Conservation (phyloP, 2,888 invertebrate genomes). For the Sphaeridia pumilis region DNA sequence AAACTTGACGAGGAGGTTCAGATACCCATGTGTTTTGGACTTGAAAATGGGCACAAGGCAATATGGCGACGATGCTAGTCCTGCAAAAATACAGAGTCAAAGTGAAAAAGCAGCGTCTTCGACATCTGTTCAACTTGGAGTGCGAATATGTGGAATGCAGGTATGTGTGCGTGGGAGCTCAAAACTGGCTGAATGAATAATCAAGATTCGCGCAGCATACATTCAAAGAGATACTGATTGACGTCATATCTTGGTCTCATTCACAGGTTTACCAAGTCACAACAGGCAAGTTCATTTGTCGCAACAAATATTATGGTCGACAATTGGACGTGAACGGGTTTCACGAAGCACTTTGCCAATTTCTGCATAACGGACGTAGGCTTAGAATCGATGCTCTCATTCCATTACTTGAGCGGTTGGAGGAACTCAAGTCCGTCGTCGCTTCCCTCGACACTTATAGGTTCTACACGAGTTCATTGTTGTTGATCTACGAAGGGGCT, state of each 20-base stretch:
- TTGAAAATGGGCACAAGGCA: conserved; percentile 49
- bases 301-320: conserved; percentile 47
- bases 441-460: conserved; percentile 43
- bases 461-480: conserved; percentile 47
- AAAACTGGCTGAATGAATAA: too few species aligned
- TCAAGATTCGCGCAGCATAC: too few species aligned
- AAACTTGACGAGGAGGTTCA: conserved; percentile 47
- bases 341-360: conserved; percentile 42
- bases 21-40: conserved; percentile 47
- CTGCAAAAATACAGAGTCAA: conserved; percentile 44
- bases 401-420: conserved; percentile 41
- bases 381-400: conserved; percentile 40
- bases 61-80: conserved; percentile 46
- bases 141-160: conserved; percentile 46
- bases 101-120: conserved; percentile 44
- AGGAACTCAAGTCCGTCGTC: conserved; percentile 40
- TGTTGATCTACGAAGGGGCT: conserved; percentile 46
- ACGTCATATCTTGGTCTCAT: conserved; percentile 9
- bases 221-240: too few species aligned
- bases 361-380: conserved; percentile 44
- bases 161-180: too few species aligned
- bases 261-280: conserved; percentile 45
- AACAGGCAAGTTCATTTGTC: conserved; percentile 43
- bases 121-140: conserved; percentile 45
- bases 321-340: conserved; percentile 43